Base-by-base conservation (phyloP, 1,140 invertebrate genomes). In the Drosophila ohnishii region DNA sequence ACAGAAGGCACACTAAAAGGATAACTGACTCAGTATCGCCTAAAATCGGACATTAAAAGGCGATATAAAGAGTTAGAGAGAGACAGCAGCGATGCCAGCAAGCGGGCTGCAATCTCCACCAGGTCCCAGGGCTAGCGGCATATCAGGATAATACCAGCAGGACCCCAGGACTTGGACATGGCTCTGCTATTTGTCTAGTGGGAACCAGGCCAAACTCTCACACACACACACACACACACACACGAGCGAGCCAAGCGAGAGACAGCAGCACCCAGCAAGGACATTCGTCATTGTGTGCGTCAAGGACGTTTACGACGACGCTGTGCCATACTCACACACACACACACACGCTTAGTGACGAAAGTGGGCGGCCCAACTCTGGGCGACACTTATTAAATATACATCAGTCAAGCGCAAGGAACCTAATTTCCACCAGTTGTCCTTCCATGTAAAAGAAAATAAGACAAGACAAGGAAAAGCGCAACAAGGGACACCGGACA, bases 331-430 rank as follows among this genome's bases (percentile, higher is more conserved):
- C 44, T 39, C 32, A 42, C 50, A 32, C 48, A 42, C 63, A 37
- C 61, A 48, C 45, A 30, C 28, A 28, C 14, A 13, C 19, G 34
- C 59, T 32, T 35, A 62, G 63, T 25, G 56, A 22, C 30, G 30
- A 44, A 44, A 45, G 50, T 47, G 59, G 32, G 48, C 75, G 66
- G 63, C 34, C 53, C 48, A 22, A 9, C 51, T 22, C 34, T 42
- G 47, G 56, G 47, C 44, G 37, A 48, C 39, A 35, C 74, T 71
- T 55, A 79, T 80, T 76, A 80, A 80, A 75, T 80, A 76, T 53
- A 76, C 78, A 80, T 78, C 67, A 78, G 76, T 75, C 78, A 80
- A 80, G 57, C 70, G 58, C 44, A 63, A 74, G 53, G 42, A 78
- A 61, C 60, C 51, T 22, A 80, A 74, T 75, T 61, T 69, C 56